A percentile compares a stretch with the other conserved stretches of the same genome.
Evolutionary conservation across 2,113 vertebrate species (phyloP).

Genomic region (Myotis davidii): DNA sequence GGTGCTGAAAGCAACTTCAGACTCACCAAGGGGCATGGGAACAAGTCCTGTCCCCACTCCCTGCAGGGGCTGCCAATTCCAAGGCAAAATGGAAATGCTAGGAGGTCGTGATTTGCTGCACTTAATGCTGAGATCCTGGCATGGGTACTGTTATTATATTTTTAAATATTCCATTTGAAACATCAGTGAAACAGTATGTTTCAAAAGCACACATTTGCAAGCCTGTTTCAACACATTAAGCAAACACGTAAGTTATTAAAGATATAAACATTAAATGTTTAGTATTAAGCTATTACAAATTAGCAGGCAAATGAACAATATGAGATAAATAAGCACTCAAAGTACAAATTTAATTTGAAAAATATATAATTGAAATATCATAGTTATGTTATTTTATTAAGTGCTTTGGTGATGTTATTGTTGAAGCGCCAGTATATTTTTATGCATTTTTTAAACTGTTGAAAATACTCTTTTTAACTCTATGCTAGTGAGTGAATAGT

Average conservation of each 20-base stretch:
- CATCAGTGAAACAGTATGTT: background rate
- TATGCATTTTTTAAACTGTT: background rate
- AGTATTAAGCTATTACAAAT: background rate
- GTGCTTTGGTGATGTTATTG: background rate
- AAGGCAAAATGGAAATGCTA: background rate
- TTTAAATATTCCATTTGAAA: constrained; percentile 20
- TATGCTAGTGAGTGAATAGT: background rate
- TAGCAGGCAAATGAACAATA: background rate
- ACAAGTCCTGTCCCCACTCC: background rate
- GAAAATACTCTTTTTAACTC: constrained; percentile 1
- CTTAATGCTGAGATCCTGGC: background rate
- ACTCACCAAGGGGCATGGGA: rapidly evolving
- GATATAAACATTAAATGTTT: background rate
- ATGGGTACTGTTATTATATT: background rate
- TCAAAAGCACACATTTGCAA: background rate
- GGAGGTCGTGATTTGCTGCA: background rate
- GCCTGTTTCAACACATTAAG: background rate
- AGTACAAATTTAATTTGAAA: constrained; percentile 25
- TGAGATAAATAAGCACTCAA: background rate
- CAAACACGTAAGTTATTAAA: background rate
- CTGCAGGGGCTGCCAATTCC: background rate
- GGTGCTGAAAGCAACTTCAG: background rate
- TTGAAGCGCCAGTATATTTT: background rate
- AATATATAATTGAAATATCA: background rate
- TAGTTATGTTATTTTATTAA: background rate